Base-by-base conservation (phyloP, 2,797 vertebrate species). In the Molossus molossus region DNA sequence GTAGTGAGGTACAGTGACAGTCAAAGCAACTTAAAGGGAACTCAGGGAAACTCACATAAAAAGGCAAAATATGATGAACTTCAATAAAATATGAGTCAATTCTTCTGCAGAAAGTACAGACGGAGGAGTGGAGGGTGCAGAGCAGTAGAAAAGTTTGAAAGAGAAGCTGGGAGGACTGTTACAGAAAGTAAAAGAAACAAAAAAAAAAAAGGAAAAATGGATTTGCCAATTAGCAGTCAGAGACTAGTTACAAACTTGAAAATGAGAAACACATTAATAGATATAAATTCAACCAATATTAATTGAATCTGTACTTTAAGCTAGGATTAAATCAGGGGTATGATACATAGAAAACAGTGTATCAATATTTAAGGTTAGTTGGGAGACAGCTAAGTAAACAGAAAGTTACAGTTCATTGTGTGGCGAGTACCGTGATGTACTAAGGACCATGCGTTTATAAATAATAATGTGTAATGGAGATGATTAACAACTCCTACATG, bases 211-310 rank as follows among this genome's bases (percentile, higher is more conserved):
- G 18, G 9, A 55, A 76, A 90, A 81, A 10, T 62, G 7, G 12
- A 48, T 85, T 82, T 92, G 12, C 5, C 48, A 69, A 75, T 48
- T 73, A 82, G 82, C 15, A 87, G 14, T 64, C 70, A 90, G 37
- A 83, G n/a, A 67, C 8, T 9, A n/a, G 6, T 91, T 87, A 53
- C 25, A 53, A 62, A 50, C n/a, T 2, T 95, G 20, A 85, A 93
- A 94, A 77, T 53, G n/a, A 92, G 53, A 85, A 75, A 76, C 23
- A 45, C 27, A 86, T 37, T 57, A 33, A 64, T 21, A n/a, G 69
- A 64, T 13, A 53, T 2, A n/a, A 64, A 89, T 81, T 89, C 55
- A 90, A 77, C 33, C 90, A 58, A 69, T 65, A 64, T 58, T 33
- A 55, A 79, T 20, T 76, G 29, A 80, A 58, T 58, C 2, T 15